Evolutionary conservation across 2,888 invertebrate species (phyloP), one percentile per base, ranked within the genome.

Genomic region (Liodrosophila aerea): DNA sequence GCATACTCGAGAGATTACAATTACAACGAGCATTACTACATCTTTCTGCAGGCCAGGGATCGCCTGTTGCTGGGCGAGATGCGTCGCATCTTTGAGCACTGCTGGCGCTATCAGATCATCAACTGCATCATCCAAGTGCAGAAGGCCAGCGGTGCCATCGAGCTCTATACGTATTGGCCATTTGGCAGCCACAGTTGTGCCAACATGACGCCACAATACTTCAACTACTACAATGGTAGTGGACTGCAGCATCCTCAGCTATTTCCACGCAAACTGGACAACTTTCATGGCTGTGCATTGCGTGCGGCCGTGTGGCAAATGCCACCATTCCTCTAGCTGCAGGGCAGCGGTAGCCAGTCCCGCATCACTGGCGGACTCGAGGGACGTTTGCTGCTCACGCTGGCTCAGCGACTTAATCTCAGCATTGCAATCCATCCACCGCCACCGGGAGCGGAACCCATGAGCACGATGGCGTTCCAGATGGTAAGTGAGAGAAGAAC

Each of bases 121-220:
- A 78, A 88, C 40, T 88, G 88, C 62, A 87, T 80, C 33, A 37
- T 88, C 1, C 86, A 86, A 51, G 69, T 87, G 30, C 87, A 88
- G 40, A 73, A 65, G n/a, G 58, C 73, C 0, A 49, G 58, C 2
- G 87, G 83, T 0, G 80, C 87, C 4, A 67, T 88, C 4, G 46
- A 75, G 3, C 31, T 88, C n/a, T 88, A 84, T 11, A 86, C 86
- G 0, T 88, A 88, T 44, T 76, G 64, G 33, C 88, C 88, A 0
- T 87, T 72, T n/a, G 67, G 72, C 0, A 44, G 46, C 1, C 40
- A 52, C 0, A 64, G 74, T 9, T 81, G 86, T 4, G 27, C 52
- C 0, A 49, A 76, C 5, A 62, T 71, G 31, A 56, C 58, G 33
- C 76, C 85, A 0, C 64, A 61, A 4, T 60, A 72, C 1, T 73